phyloP scores from a whole-genome alignment of 2,888 invertebrate genomes.

The Furcula furcula region DNA sequence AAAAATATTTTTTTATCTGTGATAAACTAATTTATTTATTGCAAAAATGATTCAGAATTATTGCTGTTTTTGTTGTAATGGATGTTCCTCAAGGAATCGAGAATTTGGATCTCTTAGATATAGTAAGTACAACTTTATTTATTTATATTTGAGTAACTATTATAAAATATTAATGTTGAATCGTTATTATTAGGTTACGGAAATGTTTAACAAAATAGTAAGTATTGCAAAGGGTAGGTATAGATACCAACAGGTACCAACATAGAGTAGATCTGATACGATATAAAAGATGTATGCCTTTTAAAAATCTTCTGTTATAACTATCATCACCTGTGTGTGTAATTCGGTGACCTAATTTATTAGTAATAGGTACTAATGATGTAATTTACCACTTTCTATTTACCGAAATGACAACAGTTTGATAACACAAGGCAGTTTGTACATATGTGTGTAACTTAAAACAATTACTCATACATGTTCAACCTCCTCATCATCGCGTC shows the following conservation, averaged over 20 bases:
- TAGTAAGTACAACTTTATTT: constrained; percentile 45
- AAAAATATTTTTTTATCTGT: constrained; percentile 52
- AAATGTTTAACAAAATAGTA: too few species aligned
- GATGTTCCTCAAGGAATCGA: constrained; percentile 50
- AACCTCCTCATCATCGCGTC: constrained; percentile 18
- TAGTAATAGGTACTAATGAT: constrained; percentile 11
- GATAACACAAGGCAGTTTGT: constrained; percentile 25
- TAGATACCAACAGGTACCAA: too few species aligned
- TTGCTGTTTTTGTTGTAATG: constrained; percentile 51
- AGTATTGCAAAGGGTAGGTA: too few species aligned
- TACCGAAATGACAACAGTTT: constrained; percentile 15
- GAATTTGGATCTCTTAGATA: constrained; percentile 38
- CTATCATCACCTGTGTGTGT: constrained; percentile 4
- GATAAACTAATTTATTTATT: constrained; percentile 47
- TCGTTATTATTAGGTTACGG: too few species aligned
- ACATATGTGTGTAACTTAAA: not conserved
- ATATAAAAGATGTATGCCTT: too few species aligned
- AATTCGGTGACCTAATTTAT: constrained; percentile 26
- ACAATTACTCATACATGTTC: constrained; percentile 20
- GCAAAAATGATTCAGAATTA: constrained; percentile 51
- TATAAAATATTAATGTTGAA: not conserved
- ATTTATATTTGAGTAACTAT: too few species aligned
- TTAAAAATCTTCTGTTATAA: constrained; percentile 16
- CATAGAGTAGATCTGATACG: too few species aligned
- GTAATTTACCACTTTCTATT: constrained; percentile 22